These are phyloP conservation scores for Pocillopora verrucosa DNA, from an alignment of 64 coral and sea anemone genomes.

Conservation along the genomic window DNA sequence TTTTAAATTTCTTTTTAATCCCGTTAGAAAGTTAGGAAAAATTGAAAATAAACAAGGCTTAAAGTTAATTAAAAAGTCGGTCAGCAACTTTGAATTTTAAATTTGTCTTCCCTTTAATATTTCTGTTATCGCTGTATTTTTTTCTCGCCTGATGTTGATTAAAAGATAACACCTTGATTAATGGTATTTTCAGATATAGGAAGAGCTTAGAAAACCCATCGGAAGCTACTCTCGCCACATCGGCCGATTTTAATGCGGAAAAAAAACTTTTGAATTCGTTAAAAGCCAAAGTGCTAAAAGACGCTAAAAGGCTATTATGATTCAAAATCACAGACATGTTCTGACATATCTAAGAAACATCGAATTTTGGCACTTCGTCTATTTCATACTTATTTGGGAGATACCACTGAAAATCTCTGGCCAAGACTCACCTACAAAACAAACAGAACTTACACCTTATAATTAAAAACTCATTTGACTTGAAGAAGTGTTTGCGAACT, in stretches of 20 bases:
- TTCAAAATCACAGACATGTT: neutral
- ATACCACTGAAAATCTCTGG: neutral
- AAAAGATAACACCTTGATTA: conserved; percentile 32
- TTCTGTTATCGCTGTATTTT: conserved; percentile 20
- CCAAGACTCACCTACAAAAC: neutral
- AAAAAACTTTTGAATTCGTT: neutral
- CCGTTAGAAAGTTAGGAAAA: neutral
- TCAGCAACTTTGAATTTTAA: conserved; percentile 37
- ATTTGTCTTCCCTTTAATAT: conserved; percentile 40
- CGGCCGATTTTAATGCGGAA: conserved; percentile 17
- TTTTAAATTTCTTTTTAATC: no score
- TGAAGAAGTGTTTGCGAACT: conserved; percentile 47
- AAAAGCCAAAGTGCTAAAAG: conserved; percentile 33
- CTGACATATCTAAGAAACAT: neutral
- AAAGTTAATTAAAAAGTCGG: conserved; percentile 30
- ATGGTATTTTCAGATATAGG: conserved; percentile 24
- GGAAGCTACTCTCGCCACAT: conserved; percentile 27
- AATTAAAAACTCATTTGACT: conserved; percentile 51
- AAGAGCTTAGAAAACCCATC: conserved; percentile 26
- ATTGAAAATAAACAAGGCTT: neutral
- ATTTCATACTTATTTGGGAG: neutral
- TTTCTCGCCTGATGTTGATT: conserved; percentile 9
- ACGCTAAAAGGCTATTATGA: conserved; percentile 22
- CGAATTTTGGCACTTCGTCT: neutral
- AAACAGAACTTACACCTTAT: conserved; percentile 22